Conservation (phyloP, 2,113 vertebrate species). For the Spizaetus ornatus region DNA sequence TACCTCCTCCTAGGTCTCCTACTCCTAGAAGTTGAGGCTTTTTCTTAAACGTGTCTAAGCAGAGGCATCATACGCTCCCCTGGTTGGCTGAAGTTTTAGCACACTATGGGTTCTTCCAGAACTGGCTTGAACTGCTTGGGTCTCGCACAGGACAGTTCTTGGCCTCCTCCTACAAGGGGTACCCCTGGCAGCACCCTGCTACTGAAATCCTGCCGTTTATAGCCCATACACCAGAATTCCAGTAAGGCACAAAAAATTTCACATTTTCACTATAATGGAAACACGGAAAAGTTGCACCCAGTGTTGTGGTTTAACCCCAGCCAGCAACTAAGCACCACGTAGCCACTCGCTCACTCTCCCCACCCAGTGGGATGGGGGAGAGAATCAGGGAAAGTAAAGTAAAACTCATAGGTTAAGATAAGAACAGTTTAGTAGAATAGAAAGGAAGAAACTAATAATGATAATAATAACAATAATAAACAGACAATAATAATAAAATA, state of each 20-base stretch:
- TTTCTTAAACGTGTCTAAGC: background rate
- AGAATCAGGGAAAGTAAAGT: too few species aligned
- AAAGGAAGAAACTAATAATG: too few species aligned
- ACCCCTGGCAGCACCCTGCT: background rate
- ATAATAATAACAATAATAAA: too few species aligned
- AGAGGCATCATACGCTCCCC: background rate
- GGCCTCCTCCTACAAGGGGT: background rate
- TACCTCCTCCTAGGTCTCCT: background rate
- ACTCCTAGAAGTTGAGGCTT: background rate
- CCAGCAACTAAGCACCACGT: too few species aligned
- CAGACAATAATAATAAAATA: too few species aligned
- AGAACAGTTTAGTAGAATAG: too few species aligned
- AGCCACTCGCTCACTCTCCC: too few species aligned
- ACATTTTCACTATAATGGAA: background rate
- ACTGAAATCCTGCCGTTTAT: background rate
- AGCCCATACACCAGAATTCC: background rate
- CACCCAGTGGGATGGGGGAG: too few species aligned
- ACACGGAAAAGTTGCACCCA: background rate
- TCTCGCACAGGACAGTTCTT: background rate
- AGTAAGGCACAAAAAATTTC: background rate
- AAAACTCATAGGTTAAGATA: too few species aligned
- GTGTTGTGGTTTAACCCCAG: too few species aligned
- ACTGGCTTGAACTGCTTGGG: background rate
- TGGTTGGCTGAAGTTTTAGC: background rate
- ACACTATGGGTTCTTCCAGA: background rate